A percentile compares a stretch with the other conserved stretches of the same genome.
These are phyloP conservation scores for Meloidogyne hapla DNA, from an alignment of 1,140 invertebrate genomes.

Conservation along the genomic window DNA sequence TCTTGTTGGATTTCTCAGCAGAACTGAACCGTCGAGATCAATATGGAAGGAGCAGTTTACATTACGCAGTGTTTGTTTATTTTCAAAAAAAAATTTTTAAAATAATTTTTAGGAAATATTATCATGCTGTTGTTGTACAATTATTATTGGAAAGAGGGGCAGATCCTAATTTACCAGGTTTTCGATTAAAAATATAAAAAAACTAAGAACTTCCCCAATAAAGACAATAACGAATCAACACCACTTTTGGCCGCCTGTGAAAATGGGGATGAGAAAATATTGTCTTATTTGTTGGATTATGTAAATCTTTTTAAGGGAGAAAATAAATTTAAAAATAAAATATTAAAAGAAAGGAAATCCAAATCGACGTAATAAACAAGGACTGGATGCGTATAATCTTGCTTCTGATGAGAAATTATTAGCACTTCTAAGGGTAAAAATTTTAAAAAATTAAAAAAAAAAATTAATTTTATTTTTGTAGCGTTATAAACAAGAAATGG, in stretches of 20 bases:
- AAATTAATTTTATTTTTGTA: not conserved
- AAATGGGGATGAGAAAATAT: slow-evolving; percentile 29
- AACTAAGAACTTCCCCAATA: too few relatives aligned
- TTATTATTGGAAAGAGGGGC: slow-evolving; percentile 22
- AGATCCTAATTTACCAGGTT: slow-evolving; percentile 24
- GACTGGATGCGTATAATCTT: slow-evolving; percentile 14
- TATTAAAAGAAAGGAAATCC: slow-evolving; percentile 22
- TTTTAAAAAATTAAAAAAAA: not conserved
- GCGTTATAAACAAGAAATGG: slow-evolving; percentile 3
- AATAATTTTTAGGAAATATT: slow-evolving; percentile 19
- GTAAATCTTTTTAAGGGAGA: not conserved
- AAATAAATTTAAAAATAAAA: not conserved
- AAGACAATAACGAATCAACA: slow-evolving; percentile 23
- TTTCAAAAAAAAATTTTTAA: not conserved
- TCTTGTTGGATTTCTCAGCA: slow-evolving; percentile 20
- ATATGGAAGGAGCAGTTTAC: slow-evolving; percentile 25
- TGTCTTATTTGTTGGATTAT: slow-evolving; percentile 16
- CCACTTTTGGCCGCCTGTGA: slow-evolving; percentile 22
- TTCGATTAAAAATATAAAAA: too few relatives aligned
- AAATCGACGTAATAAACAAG: slow-evolving; percentile 18
- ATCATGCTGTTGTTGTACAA: slow-evolving; percentile 19
- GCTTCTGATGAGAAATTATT: slow-evolving; percentile 22
- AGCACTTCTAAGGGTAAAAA: not conserved
- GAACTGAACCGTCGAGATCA: slow-evolving; percentile 16
- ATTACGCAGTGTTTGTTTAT: slow-evolving; percentile 18